Conservation (phyloP, 2,888 invertebrate genomes). For the Cartodere bifasciata region DNA sequence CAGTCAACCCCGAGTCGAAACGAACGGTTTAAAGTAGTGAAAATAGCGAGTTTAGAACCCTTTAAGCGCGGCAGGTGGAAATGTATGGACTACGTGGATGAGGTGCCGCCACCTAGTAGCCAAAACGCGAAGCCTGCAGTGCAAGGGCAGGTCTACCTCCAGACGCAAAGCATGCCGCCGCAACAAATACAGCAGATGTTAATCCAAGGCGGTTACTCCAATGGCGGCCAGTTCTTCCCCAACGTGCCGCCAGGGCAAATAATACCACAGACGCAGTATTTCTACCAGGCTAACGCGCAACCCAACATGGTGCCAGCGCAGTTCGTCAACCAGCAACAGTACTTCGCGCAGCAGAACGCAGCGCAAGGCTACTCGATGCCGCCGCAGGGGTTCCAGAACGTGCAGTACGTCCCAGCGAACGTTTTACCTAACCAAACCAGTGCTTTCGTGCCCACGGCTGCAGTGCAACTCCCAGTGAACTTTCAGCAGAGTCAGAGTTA, state of each 20-base stretch:
- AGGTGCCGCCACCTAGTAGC: conserved; percentile 34
- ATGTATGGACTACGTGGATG: conserved; percentile 65
- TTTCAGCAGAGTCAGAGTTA: conserved; percentile 34
- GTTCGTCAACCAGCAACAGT: conserved; percentile 27
- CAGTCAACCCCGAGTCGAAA: conserved; percentile 41
- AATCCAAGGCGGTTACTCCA: conserved; percentile 29
- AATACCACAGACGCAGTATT: conserved; percentile 31
- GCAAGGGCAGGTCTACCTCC: conserved; percentile 27
- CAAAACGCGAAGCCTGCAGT: conserved; percentile 20
- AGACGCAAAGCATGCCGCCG: conserved; percentile 37
- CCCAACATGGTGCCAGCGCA: conserved; percentile 30
- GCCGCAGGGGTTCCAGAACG: conserved; percentile 26
- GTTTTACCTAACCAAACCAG: conserved; percentile 30
- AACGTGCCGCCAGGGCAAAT: conserved; percentile 31
- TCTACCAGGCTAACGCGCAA: conserved; percentile 31
- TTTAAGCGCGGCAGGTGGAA: conserved; percentile 65
- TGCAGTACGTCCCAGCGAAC: conserved; percentile 32
- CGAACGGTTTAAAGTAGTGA: conserved; percentile 63
- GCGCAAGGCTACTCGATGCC: conserved; percentile 22
- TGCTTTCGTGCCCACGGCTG: conserved; percentile 33
- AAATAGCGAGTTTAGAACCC: conserved; percentile 64
- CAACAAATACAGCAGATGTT: conserved; percentile 36
- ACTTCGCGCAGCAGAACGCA: conserved; percentile 26
- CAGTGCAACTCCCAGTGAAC: conserved; percentile 24
- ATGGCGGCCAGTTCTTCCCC: conserved; percentile 25